Evolutionary conservation across 1,140 invertebrate genomes (phyloP), one percentile per base, ranked within the genome.

Genomic region (Notospermus geniculatus): DNA sequence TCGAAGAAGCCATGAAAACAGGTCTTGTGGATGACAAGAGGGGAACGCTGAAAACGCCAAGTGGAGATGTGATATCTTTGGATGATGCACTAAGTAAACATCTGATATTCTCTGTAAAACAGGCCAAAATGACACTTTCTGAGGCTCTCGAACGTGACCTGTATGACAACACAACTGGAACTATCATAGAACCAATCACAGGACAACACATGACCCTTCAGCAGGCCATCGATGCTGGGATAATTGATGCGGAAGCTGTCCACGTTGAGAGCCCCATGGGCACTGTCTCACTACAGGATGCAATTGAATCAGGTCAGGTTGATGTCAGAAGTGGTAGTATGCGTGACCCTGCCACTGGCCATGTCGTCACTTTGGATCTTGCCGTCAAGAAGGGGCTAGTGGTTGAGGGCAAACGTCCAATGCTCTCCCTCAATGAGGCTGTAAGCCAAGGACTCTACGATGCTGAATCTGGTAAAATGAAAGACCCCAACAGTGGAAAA

Each of bases 61-160:
- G 46, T 50, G 46, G 46, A 4, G 19, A 50, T 4, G 25, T n/a
- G n/a, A n/a, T 50, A 9, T 23, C 46, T 23, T 50, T 50, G 4
- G 46, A 27, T 5, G 46, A 50, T 23, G 46, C 46, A 5, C n/a
- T 50, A 4, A 50, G 25, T 9, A 27, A 50, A n/a, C 5, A n/a
- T 7, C 46, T 50, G 5, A 7, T 50, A 4, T 19, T 50, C n/a
- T 50, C 46, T n/a, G n/a, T 23, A n/a, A 50, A 50, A n/a, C 5
- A 19, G 23, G 32, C 32, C 5, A 70, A 69, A 23, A 36, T 93
- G 17, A 92, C 91, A 2, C 74, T 95, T 29, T 92, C 94, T 74
- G 84, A 89, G 76, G 90, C 90, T 0, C 87, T 95, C 50, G 90
- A 93, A 77, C 89, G 92, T 80, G 92, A 91, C 1, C 79, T 92